A percentile compares a stretch with the other conserved stretches of the same genome.
phyloP scores from a whole-genome alignment of 2,797 vertebrate species.

The Peromyscus attwateri region DNA sequence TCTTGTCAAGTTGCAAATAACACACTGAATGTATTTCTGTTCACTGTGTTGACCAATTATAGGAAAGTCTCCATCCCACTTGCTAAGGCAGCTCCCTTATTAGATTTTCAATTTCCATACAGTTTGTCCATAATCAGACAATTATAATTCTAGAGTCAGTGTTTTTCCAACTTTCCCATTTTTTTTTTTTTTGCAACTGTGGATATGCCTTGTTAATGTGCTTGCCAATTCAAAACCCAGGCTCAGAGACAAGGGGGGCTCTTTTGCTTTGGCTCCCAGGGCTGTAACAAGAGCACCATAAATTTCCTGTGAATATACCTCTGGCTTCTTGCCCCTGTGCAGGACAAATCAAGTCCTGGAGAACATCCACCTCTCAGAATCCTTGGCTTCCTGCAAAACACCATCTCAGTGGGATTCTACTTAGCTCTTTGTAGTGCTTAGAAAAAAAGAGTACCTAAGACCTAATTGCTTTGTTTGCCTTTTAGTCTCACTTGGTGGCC shows the following conservation, averaged over 20 bases:
- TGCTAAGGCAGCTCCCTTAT: conserved; percentile 58
- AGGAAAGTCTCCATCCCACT: conserved; percentile 55
- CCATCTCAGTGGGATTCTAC: conserved; percentile 15
- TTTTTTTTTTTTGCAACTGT: conserved; percentile 51
- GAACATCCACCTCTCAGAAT: conserved; percentile 59
- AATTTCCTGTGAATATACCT: conserved; percentile 65
- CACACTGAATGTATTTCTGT: conserved; percentile 56
- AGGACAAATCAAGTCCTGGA: conserved; percentile 71
- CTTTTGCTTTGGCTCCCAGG: conserved; percentile 67
- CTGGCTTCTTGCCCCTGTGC: conserved; percentile 74
- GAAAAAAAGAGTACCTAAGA: neutral
- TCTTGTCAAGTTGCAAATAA: conserved; percentile 22
- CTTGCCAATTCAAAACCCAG: conserved; percentile 71
- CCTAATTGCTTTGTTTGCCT: neutral
- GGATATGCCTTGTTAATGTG: conserved; percentile 62
- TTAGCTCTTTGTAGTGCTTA: neutral
- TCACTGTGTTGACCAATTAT: conserved; percentile 44
- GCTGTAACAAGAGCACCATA: conserved; percentile 69
- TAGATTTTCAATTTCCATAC: conserved; percentile 75
- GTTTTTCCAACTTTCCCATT: conserved; percentile 70
- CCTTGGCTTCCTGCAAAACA: conserved; percentile 52
- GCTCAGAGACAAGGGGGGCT: conserved; percentile 29
- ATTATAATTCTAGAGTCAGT: conserved; percentile 70
- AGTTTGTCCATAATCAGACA: conserved; percentile 64
- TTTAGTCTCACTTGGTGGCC: neutral